These are phyloP conservation scores for Diploptera punctata DNA, from an alignment of 2,888 invertebrate genomes.

Conservation along the genomic window DNA sequence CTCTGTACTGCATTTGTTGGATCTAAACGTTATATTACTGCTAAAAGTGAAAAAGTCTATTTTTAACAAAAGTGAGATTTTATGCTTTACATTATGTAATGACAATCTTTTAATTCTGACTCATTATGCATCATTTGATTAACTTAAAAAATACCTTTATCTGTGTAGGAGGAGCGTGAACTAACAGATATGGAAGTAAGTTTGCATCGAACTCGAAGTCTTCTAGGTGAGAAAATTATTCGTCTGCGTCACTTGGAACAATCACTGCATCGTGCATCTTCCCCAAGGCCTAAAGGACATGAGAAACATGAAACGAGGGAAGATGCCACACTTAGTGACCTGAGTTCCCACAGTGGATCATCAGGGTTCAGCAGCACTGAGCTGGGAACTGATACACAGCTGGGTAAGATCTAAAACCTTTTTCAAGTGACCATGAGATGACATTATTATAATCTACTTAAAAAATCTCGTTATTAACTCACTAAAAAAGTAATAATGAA, in stretches of 20 bases:
- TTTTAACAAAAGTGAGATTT: no score
- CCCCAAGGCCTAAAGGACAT: conserved; percentile 40
- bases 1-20: no score
- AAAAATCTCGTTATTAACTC: no score
- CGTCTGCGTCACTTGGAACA: conserved; percentile 80
- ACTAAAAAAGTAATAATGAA: no score
- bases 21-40: no score
- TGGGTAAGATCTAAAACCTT: conserved; percentile 30
- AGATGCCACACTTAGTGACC: conserved; percentile 69
- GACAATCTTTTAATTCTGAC: no score
- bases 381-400: conserved; percentile 62
- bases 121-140: no score
- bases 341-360: conserved; percentile 67
- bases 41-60: no score
- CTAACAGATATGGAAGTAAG: conserved; percentile 85
- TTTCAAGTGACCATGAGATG: no score
- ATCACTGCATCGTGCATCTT: conserved; percentile 69
- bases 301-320: conserved; percentile 53
- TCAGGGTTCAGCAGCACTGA: conserved; percentile 73
- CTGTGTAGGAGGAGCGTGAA: conserved; percentile 81
- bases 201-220: conserved; percentile 72
- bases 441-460: no score
- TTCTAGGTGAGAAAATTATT: conserved; percentile 84
- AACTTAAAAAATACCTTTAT: no score
- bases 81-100: no score